Evolutionary conservation across 2,888 invertebrate genomes (phyloP), one percentile per base, ranked within the genome.

Genomic region (Apodemia hepburni): DNA sequence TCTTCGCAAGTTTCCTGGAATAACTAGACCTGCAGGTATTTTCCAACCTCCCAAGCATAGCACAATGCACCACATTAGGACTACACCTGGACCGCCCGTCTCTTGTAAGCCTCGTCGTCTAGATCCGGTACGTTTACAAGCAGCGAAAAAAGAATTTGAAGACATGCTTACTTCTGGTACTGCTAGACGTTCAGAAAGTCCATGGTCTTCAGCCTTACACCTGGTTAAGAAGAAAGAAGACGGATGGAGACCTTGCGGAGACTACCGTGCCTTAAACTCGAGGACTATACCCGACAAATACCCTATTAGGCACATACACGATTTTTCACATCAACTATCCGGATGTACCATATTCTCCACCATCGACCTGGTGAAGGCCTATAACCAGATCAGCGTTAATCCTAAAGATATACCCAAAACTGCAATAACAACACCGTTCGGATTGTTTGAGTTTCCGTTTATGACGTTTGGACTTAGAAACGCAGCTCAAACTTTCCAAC

Each of bases 361-460:
- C 12, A 61, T 66, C 12, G 64, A 66, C 57, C 27, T 64, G 27
- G 61, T 64, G 5, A 62, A 68, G 61, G 79, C 77, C 1, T 87
- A 74, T 64, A 69, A 78, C 59, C 79, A 83, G 60, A 80, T 86
- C 45, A 79, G 77, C 3, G 69, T 79, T 7, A 60, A 67, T 5
- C 58, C 64, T n/a, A 74, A 73, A 8, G 62, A 58, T 5, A 47
- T 51, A 9, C 51, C 51, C 17, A 51, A 51, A 17, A 51, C 51
- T 3, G 49, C 49, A 7, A 49, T 49, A 2, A 49, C 18, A 27
- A 58, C 58, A 29, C 58, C 33, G n/a, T 35, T 58, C 18, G 33
- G 22, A 45, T 22, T 42, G n/a, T 51, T 51, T 51, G 51, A 51
- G 12, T 22, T 51, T 22, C 17, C 17, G 18, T 51, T 18, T 22